Evolutionary conservation across 2,888 invertebrate species (phyloP).

Genomic region (Papilio elwesi): DNA sequence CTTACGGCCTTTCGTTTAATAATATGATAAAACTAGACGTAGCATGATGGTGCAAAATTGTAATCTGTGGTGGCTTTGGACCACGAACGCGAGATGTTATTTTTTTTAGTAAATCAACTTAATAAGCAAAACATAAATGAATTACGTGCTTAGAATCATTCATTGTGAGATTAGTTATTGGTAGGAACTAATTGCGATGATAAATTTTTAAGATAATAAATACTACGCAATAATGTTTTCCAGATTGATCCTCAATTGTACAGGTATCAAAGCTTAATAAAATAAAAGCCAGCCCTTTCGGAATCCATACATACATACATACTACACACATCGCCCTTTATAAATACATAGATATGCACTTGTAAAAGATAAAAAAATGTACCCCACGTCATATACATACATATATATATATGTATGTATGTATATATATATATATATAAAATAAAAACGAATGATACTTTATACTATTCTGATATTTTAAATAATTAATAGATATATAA

Average conservation of each 20-base stretch:
- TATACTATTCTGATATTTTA: no score
- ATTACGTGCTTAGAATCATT: not conserved
- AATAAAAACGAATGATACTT: no score
- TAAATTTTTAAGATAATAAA: not conserved
- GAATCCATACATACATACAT: no score
- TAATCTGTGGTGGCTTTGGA: no score
- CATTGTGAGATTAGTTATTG: not conserved
- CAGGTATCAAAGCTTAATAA: not conserved
- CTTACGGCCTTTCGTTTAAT: not conserved
- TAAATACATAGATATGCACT: no score
- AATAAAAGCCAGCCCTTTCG: no score
- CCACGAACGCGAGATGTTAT: not conserved
- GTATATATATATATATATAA: no score
- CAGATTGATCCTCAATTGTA: not conserved
- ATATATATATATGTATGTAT: no score
- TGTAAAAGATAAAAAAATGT: no score
- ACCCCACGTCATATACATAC: no score
- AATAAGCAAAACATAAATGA: not conserved
- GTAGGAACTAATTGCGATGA: not conserved
- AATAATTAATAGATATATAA: no score
- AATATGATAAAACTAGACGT: conserved; percentile 15
- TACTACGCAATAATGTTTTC: not conserved
- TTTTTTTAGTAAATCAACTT: not conserved
- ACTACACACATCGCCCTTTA: no score
- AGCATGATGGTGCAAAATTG: conserved; percentile 5